Evolutionary conservation across 2,113 vertebrate species (phyloP).

Genomic region (Vicugna pacos): DNA sequence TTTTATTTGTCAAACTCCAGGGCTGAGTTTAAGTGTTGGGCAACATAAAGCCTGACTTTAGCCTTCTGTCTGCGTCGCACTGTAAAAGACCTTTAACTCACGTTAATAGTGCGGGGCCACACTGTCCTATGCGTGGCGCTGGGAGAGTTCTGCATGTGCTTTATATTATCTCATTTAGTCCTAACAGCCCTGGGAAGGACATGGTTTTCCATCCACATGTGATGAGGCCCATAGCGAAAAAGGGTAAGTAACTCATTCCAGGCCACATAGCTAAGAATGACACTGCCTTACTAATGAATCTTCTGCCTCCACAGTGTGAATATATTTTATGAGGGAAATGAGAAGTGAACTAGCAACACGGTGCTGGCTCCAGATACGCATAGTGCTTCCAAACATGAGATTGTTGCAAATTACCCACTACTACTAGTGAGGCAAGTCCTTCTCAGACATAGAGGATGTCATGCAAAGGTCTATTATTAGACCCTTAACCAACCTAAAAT

Average conservation of each 20-base stretch:
- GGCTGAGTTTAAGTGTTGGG: conserved; percentile 9
- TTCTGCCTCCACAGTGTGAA: background rate
- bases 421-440: background rate
- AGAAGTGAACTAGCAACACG: background rate
- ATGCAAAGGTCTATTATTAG: background rate
- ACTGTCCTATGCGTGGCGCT: background rate
- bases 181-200: background rate
- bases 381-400: background rate
- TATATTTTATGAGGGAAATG: background rate
- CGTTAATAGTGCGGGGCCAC: background rate
- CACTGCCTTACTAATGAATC: background rate
- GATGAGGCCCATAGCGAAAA: background rate
- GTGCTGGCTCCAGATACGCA: background rate
- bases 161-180: conserved; percentile 12
- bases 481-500: no score
- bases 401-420: conserved; percentile 8
- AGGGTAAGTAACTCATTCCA: background rate
- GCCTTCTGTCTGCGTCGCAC: background rate
- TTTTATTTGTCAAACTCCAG: conserved; percentile 41
- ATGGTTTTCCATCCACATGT: background rate
- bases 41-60: conserved; percentile 40
- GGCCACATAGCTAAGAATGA: background rate
- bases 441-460: background rate
- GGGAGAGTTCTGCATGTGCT: background rate
- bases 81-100: conserved; percentile 18